Evolutionary conservation across 2,888 invertebrate genomes (phyloP), one percentile per base, ranked within the genome.

Genomic region (Nomada lathburiana): DNA sequence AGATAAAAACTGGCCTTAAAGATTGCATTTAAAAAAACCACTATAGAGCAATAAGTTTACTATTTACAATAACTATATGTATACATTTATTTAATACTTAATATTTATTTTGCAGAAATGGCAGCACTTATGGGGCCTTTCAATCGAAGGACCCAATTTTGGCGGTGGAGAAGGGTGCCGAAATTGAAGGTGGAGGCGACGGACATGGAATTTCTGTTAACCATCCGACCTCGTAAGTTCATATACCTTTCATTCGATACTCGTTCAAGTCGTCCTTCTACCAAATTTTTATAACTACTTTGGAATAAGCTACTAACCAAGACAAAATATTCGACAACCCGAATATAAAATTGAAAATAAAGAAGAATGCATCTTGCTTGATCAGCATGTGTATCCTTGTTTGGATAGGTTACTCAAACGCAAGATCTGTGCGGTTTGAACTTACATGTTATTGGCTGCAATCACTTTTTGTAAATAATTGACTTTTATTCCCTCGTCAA

Each of bases 191-290:
- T 90, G 88, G 88, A 50, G 91, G 88, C 69, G 93, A 93, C 10
- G 92, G 91, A 23, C 94, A 94, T 75, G 95, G 94, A 29, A 92
- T 94, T 69, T 92, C 94, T 23, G 95, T 96, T 20, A 94, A 95
- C 85, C 96, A 96, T 92, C 96, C 96, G 1, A 96, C 96, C 18
- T 95, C 96, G 96, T 96, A 92, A 95, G 96, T 95, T 90, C 57
- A 72, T 76, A 62, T 60, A 60, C 18, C 60, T 55, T 55, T 20
- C 9, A 13, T 29, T 23, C 52, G 52, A 10, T 53, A 57, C 47
- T 44, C 36, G 16, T 44, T 18, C 11, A 7, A 16, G 20, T 18
- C n/a, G 59, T 73, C 73, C 52, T 20, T 60, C 20, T 5, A n/a
- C 20, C 16, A 7, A 53, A 52, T 53, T 36, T 60, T 72, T 44